These are phyloP conservation scores for Ormyrus rosae DNA, from an alignment of 2,888 invertebrate genomes.

Conservation along the genomic window DNA sequence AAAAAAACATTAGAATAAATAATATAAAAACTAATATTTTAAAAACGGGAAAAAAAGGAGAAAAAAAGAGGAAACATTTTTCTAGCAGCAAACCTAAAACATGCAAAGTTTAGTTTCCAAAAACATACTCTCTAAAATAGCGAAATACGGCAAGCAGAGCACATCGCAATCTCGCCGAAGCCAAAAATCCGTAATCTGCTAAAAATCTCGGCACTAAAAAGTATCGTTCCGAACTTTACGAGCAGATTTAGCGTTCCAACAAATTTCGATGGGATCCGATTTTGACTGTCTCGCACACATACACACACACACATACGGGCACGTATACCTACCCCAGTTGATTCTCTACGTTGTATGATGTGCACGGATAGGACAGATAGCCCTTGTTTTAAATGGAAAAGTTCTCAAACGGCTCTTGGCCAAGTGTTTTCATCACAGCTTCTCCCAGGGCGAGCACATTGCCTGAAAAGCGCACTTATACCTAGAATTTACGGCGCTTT, in stretches of 20 bases:
- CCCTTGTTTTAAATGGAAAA: conserved; percentile 48
- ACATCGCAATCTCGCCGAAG: too few species aligned
- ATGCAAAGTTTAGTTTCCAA: not conserved
- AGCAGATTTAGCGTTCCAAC: conserved; percentile 40
- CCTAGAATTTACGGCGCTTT: too few species aligned
- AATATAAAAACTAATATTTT: too few species aligned
- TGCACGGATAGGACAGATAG: conserved; percentile 1
- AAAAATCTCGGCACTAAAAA: conserved; percentile 46
- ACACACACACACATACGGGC: not conserved
- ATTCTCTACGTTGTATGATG: not conserved
- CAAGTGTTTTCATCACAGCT: not conserved
- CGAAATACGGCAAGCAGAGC: too few species aligned
- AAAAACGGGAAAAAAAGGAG: too few species aligned
- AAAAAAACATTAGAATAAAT: too few species aligned
- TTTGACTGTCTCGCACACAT: not conserved
- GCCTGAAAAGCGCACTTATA: too few species aligned
- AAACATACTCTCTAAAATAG: too few species aligned
- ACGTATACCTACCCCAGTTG: not conserved
- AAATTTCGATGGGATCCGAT: conserved; percentile 38
- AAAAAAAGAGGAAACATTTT: too few species aligned
- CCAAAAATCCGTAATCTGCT: conserved; percentile 40
- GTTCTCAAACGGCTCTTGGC: conserved; percentile 40
- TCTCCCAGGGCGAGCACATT: too few species aligned
- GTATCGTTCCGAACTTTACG: conserved; percentile 47
- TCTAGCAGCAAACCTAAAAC: not conserved